phyloP scores from a whole-genome alignment of 2,113 vertebrate genomes.

The Uropsilus gracilis region DNA sequence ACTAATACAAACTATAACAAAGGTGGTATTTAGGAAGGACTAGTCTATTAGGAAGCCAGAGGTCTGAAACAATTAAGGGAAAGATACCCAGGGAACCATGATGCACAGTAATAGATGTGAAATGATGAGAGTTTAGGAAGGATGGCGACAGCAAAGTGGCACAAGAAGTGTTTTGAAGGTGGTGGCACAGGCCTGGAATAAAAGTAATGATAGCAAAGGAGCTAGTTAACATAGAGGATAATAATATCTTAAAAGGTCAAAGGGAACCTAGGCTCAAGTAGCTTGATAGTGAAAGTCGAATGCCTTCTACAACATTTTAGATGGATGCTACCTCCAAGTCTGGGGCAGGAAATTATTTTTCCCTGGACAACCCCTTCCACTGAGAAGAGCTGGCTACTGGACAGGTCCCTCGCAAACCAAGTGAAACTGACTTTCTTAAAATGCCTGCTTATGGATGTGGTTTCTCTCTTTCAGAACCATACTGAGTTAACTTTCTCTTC shows the following conservation, averaged over 20 bases:
- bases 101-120: not conserved
- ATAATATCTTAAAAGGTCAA: not conserved
- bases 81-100: not conserved
- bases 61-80: not conserved
- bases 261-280: not conserved
- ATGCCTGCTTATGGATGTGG: not conserved
- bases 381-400: not conserved
- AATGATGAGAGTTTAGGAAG: not conserved
- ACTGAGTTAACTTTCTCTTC: not conserved
- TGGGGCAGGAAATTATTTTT: not conserved
- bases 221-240: not conserved
- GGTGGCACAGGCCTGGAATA: not conserved
- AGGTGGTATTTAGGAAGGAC: not conserved
- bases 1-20: not conserved
- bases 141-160: accelerated
- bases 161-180: not conserved
- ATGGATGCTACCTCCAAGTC: not conserved
- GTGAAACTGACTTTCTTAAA: not conserved
- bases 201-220: not conserved
- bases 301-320: not conserved
- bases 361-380: not conserved
- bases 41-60: not conserved
- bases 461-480: not conserved
- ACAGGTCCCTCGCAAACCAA: not conserved
- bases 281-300: not conserved